phyloP scores from a whole-genome alignment of 2,113 vertebrate species.

The Odobenus rosmarus region DNA sequence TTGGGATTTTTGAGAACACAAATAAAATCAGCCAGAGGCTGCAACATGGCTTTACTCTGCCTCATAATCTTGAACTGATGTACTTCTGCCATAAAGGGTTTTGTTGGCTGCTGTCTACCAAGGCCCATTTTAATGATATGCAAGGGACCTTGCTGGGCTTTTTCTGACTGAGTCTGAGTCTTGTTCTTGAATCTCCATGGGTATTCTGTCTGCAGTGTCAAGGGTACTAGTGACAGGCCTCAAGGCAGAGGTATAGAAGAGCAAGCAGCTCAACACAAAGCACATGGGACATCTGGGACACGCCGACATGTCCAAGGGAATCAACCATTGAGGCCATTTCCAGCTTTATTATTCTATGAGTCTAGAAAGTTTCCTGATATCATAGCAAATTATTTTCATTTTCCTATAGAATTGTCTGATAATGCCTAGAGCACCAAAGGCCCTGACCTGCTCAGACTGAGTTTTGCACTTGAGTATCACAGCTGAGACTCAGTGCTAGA shows the following conservation, averaged over 20 bases:
- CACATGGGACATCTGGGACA: neutral
- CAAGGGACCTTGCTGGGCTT: neutral
- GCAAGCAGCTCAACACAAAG: neutral
- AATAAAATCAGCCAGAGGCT: neutral
- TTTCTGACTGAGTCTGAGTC: neutral
- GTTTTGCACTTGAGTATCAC: neutral
- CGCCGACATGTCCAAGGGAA: neutral
- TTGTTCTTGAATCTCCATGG: neutral
- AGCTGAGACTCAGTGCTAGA: neutral
- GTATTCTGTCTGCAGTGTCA: neutral
- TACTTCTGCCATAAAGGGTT: neutral
- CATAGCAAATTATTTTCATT: slow-evolving; percentile 55
- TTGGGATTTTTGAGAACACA: neutral
- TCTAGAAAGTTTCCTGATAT: slow-evolving; percentile 28
- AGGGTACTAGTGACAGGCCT: slow-evolving; percentile 33
- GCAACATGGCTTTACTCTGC: neutral
- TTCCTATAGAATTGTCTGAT: slow-evolving; percentile 6
- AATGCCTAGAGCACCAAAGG: neutral
- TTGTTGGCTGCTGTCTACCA: neutral
- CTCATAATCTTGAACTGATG: neutral
- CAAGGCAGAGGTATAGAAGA: slow-evolving; percentile 39
- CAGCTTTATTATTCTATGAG: neutral
- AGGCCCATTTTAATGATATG: neutral
- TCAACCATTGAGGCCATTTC: neutral
- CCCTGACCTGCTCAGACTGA: slow-evolving; percentile 2